These are phyloP conservation scores for Otolemur crassicaudatus DNA, from an alignment of 2,797 vertebrate species.

Conservation along the genomic window DNA sequence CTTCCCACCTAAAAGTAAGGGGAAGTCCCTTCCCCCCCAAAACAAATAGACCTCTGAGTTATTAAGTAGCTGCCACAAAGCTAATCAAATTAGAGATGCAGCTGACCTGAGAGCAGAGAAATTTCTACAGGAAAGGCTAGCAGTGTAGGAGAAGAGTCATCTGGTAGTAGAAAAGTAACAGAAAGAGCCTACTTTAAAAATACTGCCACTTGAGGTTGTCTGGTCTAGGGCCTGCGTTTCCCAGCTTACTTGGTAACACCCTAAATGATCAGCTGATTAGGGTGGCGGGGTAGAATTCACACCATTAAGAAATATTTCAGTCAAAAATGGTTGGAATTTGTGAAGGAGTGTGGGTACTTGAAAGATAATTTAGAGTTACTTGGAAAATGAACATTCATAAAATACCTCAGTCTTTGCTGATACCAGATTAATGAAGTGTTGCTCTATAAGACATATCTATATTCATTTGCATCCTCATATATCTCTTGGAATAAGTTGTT, in stretches of 20 bases:
- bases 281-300: not conserved
- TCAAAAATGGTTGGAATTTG: constrained; percentile 10
- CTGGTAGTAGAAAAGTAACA: not conserved
- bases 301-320: constrained; percentile 12
- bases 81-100: not conserved
- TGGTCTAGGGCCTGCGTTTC: not conserved
- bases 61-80: not conserved
- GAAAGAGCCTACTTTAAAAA: not conserved
- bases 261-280: not conserved
- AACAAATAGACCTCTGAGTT: not conserved
- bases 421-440: constrained; percentile 14
- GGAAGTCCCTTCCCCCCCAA: not conserved
- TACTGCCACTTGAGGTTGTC: not conserved
- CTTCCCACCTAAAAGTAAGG: not conserved
- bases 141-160: not conserved
- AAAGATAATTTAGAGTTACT: constrained; percentile 42
- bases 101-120: not conserved
- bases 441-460: not conserved
- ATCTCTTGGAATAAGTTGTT: constrained; percentile 39
- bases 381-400: constrained; percentile 34
- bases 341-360: constrained; percentile 2
- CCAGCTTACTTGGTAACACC: not conserved
- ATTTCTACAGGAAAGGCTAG: not conserved
- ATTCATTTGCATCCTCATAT: not conserved
- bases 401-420: constrained; percentile 44